Conservation (phyloP, 92 coral and sea anemone genomes). For the Zoanthus sansibaricus region DNA sequence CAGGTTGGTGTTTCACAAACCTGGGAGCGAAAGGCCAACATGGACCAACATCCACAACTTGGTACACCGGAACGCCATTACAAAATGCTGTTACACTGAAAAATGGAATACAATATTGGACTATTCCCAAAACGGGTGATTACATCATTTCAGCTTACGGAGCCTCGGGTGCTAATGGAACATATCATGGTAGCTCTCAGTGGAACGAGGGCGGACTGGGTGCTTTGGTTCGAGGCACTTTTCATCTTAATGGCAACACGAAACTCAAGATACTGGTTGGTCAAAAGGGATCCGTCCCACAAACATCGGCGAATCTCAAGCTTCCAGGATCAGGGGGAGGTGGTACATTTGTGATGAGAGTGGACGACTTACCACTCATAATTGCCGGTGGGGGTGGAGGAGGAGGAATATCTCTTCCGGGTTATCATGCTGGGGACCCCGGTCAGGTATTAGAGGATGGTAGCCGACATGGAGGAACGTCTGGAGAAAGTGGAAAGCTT, state of each 20-base stretch:
- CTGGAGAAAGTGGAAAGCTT: conserved; percentile 44
- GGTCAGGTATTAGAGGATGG: conserved; percentile 57
- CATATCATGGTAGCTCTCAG: conserved; percentile 12
- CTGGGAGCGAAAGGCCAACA: conserved; percentile 44
- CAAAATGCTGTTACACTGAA: conserved; percentile 43
- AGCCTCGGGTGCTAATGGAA: conserved; percentile 63
- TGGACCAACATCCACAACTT: conserved; percentile 50
- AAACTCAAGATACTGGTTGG: conserved; percentile 59
- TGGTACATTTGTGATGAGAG: conserved; percentile 54
- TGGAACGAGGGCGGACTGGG: conserved; percentile 64
- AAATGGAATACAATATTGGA: conserved; percentile 65
- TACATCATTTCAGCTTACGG: conserved; percentile 56
- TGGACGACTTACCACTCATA: conserved; percentile 41
- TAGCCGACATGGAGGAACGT: conserved; percentile 42
- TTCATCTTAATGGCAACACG: conserved; percentile 20
- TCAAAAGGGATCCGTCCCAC: conserved; percentile 39
- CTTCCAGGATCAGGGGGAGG: conserved; percentile 65
- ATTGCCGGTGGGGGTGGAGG: conserved; percentile 71
- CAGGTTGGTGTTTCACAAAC: conserved; percentile 23
- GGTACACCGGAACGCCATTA: conserved; percentile 56
- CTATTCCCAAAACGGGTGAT: conserved; percentile 55
- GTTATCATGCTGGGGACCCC: conserved; percentile 46
- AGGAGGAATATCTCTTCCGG: conserved; percentile 48
- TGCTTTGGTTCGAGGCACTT: conserved; percentile 49
- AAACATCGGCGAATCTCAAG: neutral